Conservation (phyloP, 2,797 vertebrate species). For the Gorsachius magnificus region DNA sequence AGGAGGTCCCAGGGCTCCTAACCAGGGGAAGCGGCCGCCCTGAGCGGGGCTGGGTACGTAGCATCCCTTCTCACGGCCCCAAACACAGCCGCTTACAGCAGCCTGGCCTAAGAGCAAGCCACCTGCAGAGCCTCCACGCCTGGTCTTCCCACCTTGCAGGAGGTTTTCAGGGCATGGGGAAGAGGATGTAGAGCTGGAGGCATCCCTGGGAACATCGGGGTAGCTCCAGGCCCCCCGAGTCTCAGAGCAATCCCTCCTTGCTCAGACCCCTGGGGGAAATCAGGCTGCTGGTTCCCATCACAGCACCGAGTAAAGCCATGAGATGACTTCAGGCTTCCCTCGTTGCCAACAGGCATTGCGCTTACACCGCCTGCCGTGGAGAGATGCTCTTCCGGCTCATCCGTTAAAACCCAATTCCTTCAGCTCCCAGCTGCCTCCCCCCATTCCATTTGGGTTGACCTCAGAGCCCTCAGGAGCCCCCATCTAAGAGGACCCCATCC, state of each 20-base stretch:
- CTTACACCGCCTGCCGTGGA: not conserved
- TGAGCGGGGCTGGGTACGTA: not conserved
- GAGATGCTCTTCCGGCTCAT: not conserved
- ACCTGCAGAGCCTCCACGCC: not conserved
- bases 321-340: not conserved
- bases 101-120: not conserved
- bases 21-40: not conserved
- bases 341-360: accelerated
- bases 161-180: not conserved
- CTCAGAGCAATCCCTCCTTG: not conserved
- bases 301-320: not conserved
- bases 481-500: not conserved
- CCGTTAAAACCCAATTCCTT: not conserved
- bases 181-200: not conserved
- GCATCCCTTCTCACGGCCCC: not conserved
- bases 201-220: not conserved
- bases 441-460: not conserved
- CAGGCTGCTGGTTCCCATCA: not conserved
- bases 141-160: not conserved
- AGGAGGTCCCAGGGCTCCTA: not conserved
- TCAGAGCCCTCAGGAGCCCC: not conserved
- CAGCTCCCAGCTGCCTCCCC: not conserved
- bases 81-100: not conserved
- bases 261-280: not conserved
- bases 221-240: not conserved